Evolutionary conservation across 2,888 invertebrate genomes (phyloP).

Genomic region (Actias luna): DNA sequence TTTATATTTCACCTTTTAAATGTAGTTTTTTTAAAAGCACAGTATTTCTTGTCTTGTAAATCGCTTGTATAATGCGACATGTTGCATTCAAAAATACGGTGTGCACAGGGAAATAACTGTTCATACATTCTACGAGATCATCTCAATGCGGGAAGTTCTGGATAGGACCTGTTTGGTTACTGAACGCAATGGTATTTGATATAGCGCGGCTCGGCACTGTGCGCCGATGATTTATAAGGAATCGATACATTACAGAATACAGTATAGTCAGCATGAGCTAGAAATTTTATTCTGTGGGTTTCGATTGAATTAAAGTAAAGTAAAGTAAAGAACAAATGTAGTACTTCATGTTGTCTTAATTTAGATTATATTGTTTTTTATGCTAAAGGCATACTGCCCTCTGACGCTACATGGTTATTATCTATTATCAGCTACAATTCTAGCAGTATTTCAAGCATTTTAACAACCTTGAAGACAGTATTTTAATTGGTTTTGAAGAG

Average conservation of each 20-base stretch:
- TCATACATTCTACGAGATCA: conserved; percentile 69
- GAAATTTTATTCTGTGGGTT: not conserved
- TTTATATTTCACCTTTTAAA: not conserved
- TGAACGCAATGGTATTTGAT: conserved; percentile 67
- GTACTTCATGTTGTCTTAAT: too few species aligned
- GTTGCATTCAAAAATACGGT: not conserved
- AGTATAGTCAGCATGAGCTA: not conserved
- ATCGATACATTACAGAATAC: conserved; percentile 28
- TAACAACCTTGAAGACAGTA: too few species aligned
- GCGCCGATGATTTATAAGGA: conserved; percentile 60
- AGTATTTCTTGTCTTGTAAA: not conserved
- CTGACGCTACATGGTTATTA: too few species aligned
- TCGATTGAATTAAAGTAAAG: not conserved
- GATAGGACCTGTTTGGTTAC: conserved; percentile 68
- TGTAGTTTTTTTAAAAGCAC: too few species aligned
- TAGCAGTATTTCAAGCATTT: too few species aligned
- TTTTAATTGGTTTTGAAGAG: too few species aligned
- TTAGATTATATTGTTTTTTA: too few species aligned
- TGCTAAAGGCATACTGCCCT: too few species aligned
- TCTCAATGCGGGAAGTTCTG: conserved; percentile 68
- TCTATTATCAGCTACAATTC: too few species aligned
- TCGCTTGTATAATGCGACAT: not conserved
- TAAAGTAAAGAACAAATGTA: too few species aligned
- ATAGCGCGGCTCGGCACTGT: conserved; percentile 33
- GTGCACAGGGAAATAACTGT: conserved; percentile 54